These are phyloP conservation scores for Typhlichthys eigenmanni DNA, from an alignment of 2,797 vertebrate species.

Conservation along the genomic window DNA sequence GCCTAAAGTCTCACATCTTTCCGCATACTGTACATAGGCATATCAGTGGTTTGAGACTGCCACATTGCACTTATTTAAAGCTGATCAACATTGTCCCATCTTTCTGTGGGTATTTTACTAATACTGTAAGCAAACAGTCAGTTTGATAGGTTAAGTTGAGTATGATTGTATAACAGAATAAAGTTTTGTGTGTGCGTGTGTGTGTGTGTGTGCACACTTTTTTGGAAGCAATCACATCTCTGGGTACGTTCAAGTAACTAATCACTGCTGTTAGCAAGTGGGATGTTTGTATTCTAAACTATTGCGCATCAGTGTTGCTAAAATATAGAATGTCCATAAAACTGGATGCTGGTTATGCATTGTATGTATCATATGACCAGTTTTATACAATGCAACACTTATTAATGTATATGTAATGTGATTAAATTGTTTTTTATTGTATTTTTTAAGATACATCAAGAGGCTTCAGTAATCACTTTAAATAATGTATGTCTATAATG, in stretches of 20 bases:
- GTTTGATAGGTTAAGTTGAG: slow-evolving; percentile 33
- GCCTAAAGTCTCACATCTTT: slow-evolving; percentile 24
- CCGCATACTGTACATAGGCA: background rate
- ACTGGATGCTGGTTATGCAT: background rate
- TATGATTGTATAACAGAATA: slow-evolving; percentile 36
- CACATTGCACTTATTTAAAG: slow-evolving; percentile 60
- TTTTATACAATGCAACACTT: background rate
- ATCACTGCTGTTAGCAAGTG: too few species aligned
- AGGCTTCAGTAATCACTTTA: slow-evolving; percentile 39
- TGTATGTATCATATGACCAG: background rate
- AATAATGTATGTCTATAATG: slow-evolving; percentile 28
- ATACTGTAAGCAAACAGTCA: slow-evolving; percentile 20
- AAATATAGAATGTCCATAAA: background rate
- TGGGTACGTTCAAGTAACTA: background rate
- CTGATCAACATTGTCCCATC: slow-evolving; percentile 43
- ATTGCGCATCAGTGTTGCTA: too few species aligned
- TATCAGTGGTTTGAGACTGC: slow-evolving; percentile 32
- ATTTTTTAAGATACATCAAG: slow-evolving; percentile 31
- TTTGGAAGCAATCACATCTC: background rate
- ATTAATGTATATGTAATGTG: slow-evolving; percentile 6
- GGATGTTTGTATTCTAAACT: too few species aligned
- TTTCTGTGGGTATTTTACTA: slow-evolving; percentile 19
- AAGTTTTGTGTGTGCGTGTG: background rate
- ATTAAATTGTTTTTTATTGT: slow-evolving; percentile 10
- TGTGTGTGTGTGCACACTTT: too few species aligned